Percentiles rank a stretch among this genome's conserved stretches.
These are phyloP conservation scores for Lamproptera curius DNA, from an alignment of 2,888 invertebrate species.

Conservation along the genomic window DNA sequence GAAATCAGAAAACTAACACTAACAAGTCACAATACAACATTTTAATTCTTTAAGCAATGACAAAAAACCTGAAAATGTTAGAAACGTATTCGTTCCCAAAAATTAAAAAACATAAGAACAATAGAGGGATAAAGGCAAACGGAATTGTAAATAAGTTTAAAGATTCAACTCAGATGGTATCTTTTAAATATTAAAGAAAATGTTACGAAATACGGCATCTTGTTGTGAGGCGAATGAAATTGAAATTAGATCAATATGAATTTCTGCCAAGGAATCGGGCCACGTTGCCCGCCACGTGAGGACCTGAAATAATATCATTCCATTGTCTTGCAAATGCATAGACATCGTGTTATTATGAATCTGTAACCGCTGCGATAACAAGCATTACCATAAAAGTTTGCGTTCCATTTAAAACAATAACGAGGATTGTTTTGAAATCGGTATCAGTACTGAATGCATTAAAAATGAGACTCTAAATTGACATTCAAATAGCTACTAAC, in stretches of 20 bases:
- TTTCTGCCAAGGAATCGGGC: slow-evolving; percentile 36
- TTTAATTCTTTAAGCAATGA: too few relatives aligned
- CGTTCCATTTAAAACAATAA: slow-evolving; percentile 36
- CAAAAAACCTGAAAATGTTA: too few relatives aligned
- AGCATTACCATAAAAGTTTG: slow-evolving; percentile 50
- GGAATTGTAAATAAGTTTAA: slow-evolving; percentile 16
- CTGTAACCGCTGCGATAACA: slow-evolving; percentile 45
- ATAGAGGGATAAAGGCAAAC: slow-evolving; percentile 1
- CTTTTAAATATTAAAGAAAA: slow-evolving; percentile 37
- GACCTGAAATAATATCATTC: slow-evolving; percentile 39
- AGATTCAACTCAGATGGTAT: slow-evolving; percentile 21
- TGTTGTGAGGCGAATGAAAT: slow-evolving; percentile 50
- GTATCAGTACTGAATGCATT: slow-evolving; percentile 31
- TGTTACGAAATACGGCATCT: slow-evolving; percentile 39
- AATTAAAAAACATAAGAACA: not conserved
- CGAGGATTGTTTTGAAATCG: slow-evolving; percentile 36
- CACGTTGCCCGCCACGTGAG: slow-evolving; percentile 60
- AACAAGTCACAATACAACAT: too few relatives aligned
- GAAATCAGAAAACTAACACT: not conserved
- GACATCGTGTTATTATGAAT: slow-evolving; percentile 64
- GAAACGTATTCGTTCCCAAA: too few relatives aligned
- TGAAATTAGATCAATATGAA: slow-evolving; percentile 54
- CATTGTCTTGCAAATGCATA: slow-evolving; percentile 49
- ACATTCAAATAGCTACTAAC: slow-evolving; percentile 14
- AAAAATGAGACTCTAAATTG: slow-evolving; percentile 29